These are phyloP conservation scores for Drosophila cyrtoloma DNA, from an alignment of 2,888 invertebrate genomes.

Conservation along the genomic window DNA sequence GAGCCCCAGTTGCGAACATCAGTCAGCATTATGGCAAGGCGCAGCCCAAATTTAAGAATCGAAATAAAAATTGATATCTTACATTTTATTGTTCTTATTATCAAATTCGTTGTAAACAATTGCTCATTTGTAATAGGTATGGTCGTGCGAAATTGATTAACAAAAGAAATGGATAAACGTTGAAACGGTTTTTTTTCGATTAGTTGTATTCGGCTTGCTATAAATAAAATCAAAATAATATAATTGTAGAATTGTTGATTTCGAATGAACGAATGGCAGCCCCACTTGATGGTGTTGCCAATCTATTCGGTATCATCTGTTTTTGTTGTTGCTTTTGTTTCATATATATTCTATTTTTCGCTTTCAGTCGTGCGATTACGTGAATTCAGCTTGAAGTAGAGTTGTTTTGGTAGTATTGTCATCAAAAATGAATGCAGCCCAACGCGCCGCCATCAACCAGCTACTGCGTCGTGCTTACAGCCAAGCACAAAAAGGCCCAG, in stretches of 20 bases:
- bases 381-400: slow-evolving; percentile 58
- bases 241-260: neutral
- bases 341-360: slow-evolving; percentile 20
- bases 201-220: neutral
- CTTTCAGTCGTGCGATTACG: slow-evolving; percentile 69
- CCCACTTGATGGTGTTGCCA: slow-evolving; percentile 45
- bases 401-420: slow-evolving; percentile 42
- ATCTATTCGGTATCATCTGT: slow-evolving; percentile 45
- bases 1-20: slow-evolving; percentile 86
- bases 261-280: slow-evolving; percentile 32
- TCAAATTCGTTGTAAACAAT: slow-evolving; percentile 38
- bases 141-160: neutral
- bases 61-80: slow-evolving; percentile 42
- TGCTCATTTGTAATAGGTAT: neutral
- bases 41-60: slow-evolving; percentile 79
- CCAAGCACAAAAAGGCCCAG: slow-evolving; percentile 50
- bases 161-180: neutral
- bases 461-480: slow-evolving; percentile 62
- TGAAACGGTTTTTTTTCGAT: neutral
- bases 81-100: neutral
- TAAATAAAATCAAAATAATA: neutral
- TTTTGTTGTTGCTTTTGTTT: slow-evolving; percentile 28
- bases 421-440: slow-evolving; percentile 58
- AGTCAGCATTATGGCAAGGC: slow-evolving; percentile 84
- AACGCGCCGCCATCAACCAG: slow-evolving; percentile 52